Conservation (phyloP, 2,888 invertebrate genomes). For the Dasysyrphus tricinctus region DNA sequence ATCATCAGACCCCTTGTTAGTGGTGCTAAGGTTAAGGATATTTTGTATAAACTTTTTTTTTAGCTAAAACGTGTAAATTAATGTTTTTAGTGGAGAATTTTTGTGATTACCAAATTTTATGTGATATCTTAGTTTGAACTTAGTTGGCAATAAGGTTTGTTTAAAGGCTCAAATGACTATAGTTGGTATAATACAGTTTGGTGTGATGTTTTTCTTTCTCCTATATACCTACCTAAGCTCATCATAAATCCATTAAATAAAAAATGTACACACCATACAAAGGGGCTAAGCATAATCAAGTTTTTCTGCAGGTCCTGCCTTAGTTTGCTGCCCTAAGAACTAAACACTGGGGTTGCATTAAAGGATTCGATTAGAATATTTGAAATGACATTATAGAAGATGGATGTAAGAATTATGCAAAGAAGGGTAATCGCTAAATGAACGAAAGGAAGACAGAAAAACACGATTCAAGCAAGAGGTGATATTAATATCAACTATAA, state of each 20-base stretch:
- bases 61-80: too few species aligned
- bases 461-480: neutral
- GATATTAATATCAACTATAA: conserved; percentile 28
- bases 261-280: conserved; percentile 22
- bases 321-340: conserved; percentile 40
- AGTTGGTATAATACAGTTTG: conserved; percentile 7
- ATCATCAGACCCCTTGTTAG: too few species aligned
- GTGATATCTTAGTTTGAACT: neutral
- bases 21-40: too few species aligned
- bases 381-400: conserved; percentile 69
- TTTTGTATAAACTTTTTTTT: too few species aligned
- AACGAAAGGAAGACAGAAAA: conserved; percentile 3
- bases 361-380: conserved; percentile 70
- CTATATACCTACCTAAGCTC: conserved; percentile 29
- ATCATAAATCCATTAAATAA: conserved; percentile 71
- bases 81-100: too few species aligned
- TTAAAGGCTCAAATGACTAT: conserved; percentile 1
- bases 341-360: conserved; percentile 55
- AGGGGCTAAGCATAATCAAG: conserved; percentile 28
- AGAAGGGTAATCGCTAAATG: conserved; percentile 27
- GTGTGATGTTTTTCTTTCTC: conserved; percentile 2
- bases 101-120: too few species aligned
- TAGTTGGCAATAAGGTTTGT: conserved; percentile 4
- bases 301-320: conserved; percentile 11
- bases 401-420: conserved; percentile 69